Evolutionary conservation across 2,797 vertebrate species (phyloP).

Genomic region (Hoplostethus atlanticus): DNA sequence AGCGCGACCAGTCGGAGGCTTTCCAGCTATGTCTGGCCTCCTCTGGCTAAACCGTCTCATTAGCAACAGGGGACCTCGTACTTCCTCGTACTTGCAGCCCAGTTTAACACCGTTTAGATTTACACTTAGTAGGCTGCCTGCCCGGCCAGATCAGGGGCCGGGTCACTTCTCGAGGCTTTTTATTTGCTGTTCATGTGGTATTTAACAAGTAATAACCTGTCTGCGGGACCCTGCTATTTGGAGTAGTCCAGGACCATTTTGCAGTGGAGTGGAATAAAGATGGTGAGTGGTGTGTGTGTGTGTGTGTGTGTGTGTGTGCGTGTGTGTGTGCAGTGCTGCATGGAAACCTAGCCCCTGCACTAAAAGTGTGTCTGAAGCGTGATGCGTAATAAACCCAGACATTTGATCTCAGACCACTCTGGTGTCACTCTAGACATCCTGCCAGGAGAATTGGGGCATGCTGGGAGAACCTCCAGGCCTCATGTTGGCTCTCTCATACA

Average conservation of each 20-base stretch:
- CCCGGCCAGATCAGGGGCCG: constrained; percentile 46
- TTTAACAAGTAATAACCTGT: constrained; percentile 59
- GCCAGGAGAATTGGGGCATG: constrained; percentile 48
- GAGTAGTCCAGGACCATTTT: constrained; percentile 9
- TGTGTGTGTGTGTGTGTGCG: not conserved
- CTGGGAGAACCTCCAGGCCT: constrained; percentile 44
- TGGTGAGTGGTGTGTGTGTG: not conserved
- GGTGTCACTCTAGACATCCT: constrained; percentile 54
- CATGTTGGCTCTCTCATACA: constrained; percentile 32
- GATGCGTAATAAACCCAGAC: constrained; percentile 50
- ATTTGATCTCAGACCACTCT: constrained; percentile 54
- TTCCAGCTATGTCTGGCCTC: constrained; percentile 82
- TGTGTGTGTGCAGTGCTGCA: not conserved
- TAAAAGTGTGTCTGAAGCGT: constrained; percentile 43
- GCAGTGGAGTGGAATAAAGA: constrained; percentile 9
- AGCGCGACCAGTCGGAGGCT: constrained; percentile 77
- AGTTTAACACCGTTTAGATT: constrained; percentile 83
- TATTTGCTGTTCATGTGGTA: constrained; percentile 56
- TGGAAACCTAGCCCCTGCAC: constrained; percentile 11
- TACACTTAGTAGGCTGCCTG: constrained; percentile 72
- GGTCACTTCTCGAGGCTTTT: constrained; percentile 52
- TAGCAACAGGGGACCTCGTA: constrained; percentile 81
- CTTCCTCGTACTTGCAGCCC: constrained; percentile 65
- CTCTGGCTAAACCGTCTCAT: constrained; percentile 83
- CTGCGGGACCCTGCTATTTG: constrained; percentile 39